Evolutionary conservation across 2,113 vertebrate species (phyloP), one percentile per base, ranked within the genome.

Genomic region (Nibea albiflora): DNA sequence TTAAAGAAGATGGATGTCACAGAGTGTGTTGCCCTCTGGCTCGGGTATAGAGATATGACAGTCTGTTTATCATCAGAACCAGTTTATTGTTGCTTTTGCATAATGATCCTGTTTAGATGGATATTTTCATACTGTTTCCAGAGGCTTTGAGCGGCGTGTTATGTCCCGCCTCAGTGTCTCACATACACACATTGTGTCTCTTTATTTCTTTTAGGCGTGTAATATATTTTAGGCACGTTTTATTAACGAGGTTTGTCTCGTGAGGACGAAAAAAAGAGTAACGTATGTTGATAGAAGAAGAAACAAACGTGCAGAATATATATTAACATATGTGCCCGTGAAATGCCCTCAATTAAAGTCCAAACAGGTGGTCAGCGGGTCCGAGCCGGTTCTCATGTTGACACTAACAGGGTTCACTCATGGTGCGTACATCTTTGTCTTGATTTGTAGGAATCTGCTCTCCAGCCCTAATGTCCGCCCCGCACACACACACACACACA

Each of bases 1-100:
- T 93, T 92, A 93, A 92, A 91, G 90, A 93, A 93, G 92, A 94
- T 90, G 87, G 87, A 92, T 94, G 92, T 85, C 85, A 65, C 64
- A 22, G 89, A 86, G 85, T 74, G 76, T 81, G 81, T 85, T 92
- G 88, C 89, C 92, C 93, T 92, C 92, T 93, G 92, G 93, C 93
- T 93, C 64, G 62, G 71, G 86, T 86, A 76, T 80, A 85, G 80
- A 90, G 89, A 86, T 91, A 85, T 88, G 91, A 92, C 89, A 92
- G 87, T 90, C 73, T 92, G 88, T 93, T 92, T 88, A 91, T 94
- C 92, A 92, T 70, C 75, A 80, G 62, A 80, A 91, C 75, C 84
- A 90, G 83, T 93, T 94, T 92, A 90, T 88, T 89, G 89, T 90
- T 88, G 83, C 88, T 31, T 92, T 85, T 89, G 90, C 86, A 91